These are phyloP conservation scores for Notolepis coatsorum DNA, from an alignment of 2,797 vertebrate genomes.

Conservation along the genomic window DNA sequence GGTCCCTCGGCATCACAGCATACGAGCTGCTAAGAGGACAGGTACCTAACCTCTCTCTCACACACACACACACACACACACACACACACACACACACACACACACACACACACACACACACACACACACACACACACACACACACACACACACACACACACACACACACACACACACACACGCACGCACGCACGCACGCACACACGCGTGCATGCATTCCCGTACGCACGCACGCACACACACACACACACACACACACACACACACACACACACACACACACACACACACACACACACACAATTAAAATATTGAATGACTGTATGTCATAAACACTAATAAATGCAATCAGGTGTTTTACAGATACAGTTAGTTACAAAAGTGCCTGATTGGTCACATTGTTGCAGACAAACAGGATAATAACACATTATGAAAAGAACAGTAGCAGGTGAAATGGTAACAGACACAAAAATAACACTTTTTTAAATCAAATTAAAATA, in stretches of 20 bases:
- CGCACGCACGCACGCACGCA: background rate
- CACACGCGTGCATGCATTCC: too few species aligned
- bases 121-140: conserved; percentile 11
- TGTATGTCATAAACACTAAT: too few species aligned
- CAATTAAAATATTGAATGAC: too few species aligned
- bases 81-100: conserved; percentile 6
- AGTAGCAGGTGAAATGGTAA: too few species aligned
- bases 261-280: background rate
- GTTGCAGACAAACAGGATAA: too few species aligned
- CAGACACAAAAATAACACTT: too few species aligned
- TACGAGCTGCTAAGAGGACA: conserved; percentile 95
- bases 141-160: conserved; percentile 7
- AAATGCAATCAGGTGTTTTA: too few species aligned
- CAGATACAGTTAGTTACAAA: too few species aligned
- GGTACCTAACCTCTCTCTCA: conserved; percentile 70
- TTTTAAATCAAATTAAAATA: too few species aligned
- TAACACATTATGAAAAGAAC: too few species aligned
- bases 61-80: background rate
- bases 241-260: background rate
- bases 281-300: background rate
- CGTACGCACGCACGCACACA: background rate
- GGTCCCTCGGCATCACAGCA: conserved; percentile 96
- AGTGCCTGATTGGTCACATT: too few species aligned
- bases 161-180: background rate
- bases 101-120: conserved; percentile 12